Percentiles rank a stretch among this genome's conserved stretches.
These are phyloP conservation scores for Scolopax bukidnonensis DNA, from an alignment of 2,797 vertebrate genomes.

Conservation along the genomic window DNA sequence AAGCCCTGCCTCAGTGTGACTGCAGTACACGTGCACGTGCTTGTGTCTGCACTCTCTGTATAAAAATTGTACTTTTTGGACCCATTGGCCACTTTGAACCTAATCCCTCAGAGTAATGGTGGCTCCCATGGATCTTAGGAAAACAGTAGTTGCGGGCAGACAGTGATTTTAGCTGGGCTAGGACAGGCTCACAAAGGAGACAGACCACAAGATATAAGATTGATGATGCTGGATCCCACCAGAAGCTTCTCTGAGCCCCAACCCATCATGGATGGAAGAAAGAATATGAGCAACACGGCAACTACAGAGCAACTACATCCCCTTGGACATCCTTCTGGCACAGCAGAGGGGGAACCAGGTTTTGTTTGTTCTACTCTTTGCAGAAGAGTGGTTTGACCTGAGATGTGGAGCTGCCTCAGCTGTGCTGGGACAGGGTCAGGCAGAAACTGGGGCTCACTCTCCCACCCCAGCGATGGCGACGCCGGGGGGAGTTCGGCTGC, in stretches of 20 bases:
- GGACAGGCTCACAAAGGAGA: neutral
- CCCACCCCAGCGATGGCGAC: fast-evolving
- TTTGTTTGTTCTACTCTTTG: neutral
- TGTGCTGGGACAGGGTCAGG: neutral
- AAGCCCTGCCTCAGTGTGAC: neutral
- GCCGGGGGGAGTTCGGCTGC: fast-evolving
- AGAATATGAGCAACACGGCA: neutral
- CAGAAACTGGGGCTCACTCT: neutral
- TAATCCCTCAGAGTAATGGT: neutral
- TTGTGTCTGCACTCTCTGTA: neutral
- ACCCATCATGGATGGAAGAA: neutral
- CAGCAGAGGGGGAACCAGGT: neutral
- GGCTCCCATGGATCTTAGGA: neutral
- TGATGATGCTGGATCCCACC: neutral
- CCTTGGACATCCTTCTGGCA: neutral
- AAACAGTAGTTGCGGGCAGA: neutral
- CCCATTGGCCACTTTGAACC: neutral
- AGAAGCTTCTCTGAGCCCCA: neutral
- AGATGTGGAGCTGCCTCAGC: neutral
- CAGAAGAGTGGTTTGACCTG: neutral
- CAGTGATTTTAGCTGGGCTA: neutral
- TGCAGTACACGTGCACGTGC: fast-evolving
- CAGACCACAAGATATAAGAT: fast-evolving
- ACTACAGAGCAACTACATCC: neutral
- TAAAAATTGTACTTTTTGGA: neutral